Evolutionary conservation across 2,888 invertebrate species (phyloP).

Genomic region (Chrysodeixis includens): DNA sequence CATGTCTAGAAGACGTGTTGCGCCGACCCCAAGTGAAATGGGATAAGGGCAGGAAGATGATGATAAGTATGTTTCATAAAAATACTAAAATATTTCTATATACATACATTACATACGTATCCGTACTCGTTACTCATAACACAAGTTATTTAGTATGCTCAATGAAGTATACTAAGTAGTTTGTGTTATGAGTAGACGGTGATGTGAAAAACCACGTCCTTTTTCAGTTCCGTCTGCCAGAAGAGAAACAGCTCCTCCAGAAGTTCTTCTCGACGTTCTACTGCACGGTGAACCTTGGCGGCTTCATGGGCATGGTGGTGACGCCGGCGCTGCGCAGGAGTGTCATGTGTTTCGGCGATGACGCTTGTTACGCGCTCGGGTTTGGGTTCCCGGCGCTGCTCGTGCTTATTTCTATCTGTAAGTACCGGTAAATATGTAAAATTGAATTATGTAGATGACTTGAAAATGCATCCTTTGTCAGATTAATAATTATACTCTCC

Average conservation of each 20-base stretch:
- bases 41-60: no score
- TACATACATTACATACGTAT: no score
- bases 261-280: conserved; percentile 95
- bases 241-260: conserved; percentile 91
- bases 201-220: conserved; percentile 3
- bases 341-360: conserved; percentile 91
- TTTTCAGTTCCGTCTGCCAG: conserved; percentile 90
- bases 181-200: not conserved
- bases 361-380: conserved; percentile 92
- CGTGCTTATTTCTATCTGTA: conserved; percentile 92
- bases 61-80: no score
- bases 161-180: no score
- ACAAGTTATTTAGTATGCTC: no score
- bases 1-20: no score
- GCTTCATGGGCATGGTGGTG: conserved; percentile 91
- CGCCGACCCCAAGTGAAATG: no score
- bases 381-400: conserved; percentile 94
- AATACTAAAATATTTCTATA: no score
- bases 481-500: no score
- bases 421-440: conserved; percentile 33
- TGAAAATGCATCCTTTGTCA: no score
- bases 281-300: conserved; percentile 93
- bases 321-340: conserved; percentile 92
- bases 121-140: no score
- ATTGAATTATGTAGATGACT: no score